Base-by-base conservation (phyloP, 2,888 invertebrate genomes). In the Epistrophella euchroma region DNA sequence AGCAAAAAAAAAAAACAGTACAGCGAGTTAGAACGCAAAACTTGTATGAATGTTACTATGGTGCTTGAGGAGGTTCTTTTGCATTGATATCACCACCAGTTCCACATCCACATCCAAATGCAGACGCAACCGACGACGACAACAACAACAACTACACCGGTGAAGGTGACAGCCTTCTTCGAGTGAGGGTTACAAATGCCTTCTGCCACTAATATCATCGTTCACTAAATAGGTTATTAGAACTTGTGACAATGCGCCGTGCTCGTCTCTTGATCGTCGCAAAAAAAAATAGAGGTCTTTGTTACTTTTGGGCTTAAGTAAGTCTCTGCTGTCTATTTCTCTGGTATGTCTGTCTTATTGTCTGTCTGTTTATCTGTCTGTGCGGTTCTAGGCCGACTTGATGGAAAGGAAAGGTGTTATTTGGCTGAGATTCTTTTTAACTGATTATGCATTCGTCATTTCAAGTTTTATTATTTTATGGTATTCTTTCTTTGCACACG, bases 191-290 rank as follows among this genome's bases (percentile, higher is more conserved):
- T 74, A 71, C 50, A 64, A 75, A 70, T 71, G 70, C 74, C 58
- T 50, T 58, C 45, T 82, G 71, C 71, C 66, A 55, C 82, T 60
- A 74, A 84, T 74, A 79, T 84, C 62, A 79, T 71, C 82, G 77
- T 56, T 82, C 74, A 45, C 77, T 82, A 82, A 86, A 86, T 81
- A 86, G 86, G 86, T 86, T 86, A 86, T 86, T 86, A 82, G 86
- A 86, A 66, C 86, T 86, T 86, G 82, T 73, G 81, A 82, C 79
- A 79, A 74, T 78, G 78, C 64, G 43, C 47, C 52, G 68, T 50
- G n/a, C 32, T 60, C 52, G 19, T 55, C 60, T 37, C 60, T 50
- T 45, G 35, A 40, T 37, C 37, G 19, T 35, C 6, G 17, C 7
- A 11, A 37, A 68, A 68, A 52, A 37, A 68, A 68, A 52, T 25